Conservation (phyloP, 2,113 vertebrate genomes). For the Catharus minimus region DNA sequence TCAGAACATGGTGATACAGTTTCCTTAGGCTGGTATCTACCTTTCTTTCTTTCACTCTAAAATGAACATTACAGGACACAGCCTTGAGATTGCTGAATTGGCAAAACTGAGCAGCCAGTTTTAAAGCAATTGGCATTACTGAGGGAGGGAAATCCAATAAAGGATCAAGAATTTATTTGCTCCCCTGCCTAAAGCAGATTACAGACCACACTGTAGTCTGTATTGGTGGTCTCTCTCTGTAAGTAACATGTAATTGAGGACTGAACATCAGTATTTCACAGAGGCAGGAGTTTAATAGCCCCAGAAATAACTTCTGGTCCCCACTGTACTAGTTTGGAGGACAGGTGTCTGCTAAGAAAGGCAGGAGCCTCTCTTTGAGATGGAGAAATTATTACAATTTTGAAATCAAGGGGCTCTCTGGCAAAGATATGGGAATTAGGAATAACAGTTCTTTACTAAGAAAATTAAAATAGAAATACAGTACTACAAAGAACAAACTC, state of each 20-base stretch:
- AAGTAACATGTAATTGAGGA: background rate
- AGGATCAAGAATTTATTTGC: background rate
- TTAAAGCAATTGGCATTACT: background rate
- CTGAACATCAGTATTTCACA: background rate
- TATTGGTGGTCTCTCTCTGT: background rate
- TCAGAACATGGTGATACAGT: accelerated
- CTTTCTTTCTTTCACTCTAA: background rate
- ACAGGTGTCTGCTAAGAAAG: too few species aligned
- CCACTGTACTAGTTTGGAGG: too few species aligned
- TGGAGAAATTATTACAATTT: too few species aligned
- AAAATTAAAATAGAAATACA: too few species aligned
- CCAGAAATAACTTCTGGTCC: background rate
- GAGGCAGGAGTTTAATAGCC: background rate
- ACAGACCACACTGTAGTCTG: background rate
- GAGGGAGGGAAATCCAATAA: background rate
- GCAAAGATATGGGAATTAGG: too few species aligned
- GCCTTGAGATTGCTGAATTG: background rate
- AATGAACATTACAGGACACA: background rate
- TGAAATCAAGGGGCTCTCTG: too few species aligned
- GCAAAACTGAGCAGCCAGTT: background rate
- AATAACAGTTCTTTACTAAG: too few species aligned
- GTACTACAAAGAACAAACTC: too few species aligned
- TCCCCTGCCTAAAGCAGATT: background rate
- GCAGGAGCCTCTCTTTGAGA: too few species aligned
- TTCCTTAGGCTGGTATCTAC: background rate